Evolutionary conservation across 2,888 invertebrate genomes (phyloP).

Genomic region (Ornithoptera alexandrae): DNA sequence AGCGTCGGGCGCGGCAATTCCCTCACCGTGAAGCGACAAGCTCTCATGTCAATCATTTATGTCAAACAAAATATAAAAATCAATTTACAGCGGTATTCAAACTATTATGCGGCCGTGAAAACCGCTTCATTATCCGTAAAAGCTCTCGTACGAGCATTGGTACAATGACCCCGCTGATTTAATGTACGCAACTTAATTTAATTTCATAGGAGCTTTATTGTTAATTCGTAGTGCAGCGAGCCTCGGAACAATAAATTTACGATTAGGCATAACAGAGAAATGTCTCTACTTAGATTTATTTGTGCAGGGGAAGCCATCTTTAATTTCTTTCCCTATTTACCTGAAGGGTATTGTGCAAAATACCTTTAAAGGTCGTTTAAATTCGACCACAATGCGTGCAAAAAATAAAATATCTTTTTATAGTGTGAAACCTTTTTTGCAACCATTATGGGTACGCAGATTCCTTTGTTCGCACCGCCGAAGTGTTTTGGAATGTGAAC

Average conservation of each 20-base stretch:
- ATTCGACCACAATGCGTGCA: constrained; percentile 67
- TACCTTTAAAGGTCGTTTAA: constrained; percentile 61
- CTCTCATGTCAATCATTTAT: constrained; percentile 75
- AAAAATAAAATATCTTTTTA: constrained; percentile 50
- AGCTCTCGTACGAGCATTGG: constrained; percentile 45
- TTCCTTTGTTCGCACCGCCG: constrained; percentile 60
- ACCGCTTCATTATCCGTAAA: constrained; percentile 75
- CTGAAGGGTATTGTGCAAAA: constrained; percentile 62
- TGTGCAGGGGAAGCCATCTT: constrained; percentile 58
- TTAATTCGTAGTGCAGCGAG: constrained; percentile 68
- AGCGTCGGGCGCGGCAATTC: constrained; percentile 51
- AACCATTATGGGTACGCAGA: constrained; percentile 53
- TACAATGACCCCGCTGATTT: constrained; percentile 63
- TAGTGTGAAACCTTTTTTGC: constrained; percentile 66
- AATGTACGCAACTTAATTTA: constrained; percentile 55
- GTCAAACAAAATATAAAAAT: constrained; percentile 80
- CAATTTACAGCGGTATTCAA: constrained; percentile 66
- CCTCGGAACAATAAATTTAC: constrained; percentile 75
- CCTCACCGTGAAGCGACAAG: constrained; percentile 41
- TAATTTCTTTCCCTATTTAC: constrained; percentile 59
- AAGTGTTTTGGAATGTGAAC: constrained; percentile 46
- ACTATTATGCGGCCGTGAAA: constrained; percentile 64
- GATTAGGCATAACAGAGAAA: constrained; percentile 73
- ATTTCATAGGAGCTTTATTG: constrained; percentile 71
- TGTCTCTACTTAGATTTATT: constrained; percentile 68